Conservation (phyloP, 2,888 invertebrate species). For the Mesoligia furuncula region DNA sequence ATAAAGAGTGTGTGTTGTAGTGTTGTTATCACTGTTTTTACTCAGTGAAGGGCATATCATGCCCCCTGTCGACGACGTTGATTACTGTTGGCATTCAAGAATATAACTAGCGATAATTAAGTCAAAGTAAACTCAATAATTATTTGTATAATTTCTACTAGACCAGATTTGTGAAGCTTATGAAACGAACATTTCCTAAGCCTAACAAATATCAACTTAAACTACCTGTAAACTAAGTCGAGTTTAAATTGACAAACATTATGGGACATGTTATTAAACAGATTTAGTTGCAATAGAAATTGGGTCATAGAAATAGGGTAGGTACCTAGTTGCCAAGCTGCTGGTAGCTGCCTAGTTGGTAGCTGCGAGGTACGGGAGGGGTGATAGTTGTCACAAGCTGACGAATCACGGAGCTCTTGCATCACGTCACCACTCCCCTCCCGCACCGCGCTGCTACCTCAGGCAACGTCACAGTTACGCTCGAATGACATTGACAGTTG, state of each 20-base stretch:
- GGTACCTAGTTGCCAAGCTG: too few species aligned
- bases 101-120: slow-evolving; percentile 5
- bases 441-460: too few species aligned
- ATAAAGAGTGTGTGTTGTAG: too few species aligned
- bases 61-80: slow-evolving; percentile 16
- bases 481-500: neutral
- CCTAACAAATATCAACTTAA: neutral
- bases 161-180: neutral
- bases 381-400: too few species aligned
- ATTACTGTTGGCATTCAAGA: slow-evolving; percentile 18
- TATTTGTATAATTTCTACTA: neutral
- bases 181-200: neutral
- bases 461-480: too few species aligned
- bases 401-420: too few species aligned
- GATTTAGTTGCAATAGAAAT: slow-evolving; percentile 9
- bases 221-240: neutral
- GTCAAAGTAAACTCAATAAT: neutral
- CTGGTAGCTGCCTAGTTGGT: too few species aligned
- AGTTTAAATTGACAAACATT: slow-evolving; percentile 9
- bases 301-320: neutral
- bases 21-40: slow-evolving; percentile 22
- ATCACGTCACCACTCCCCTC: too few species aligned
- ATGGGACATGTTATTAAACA: neutral
- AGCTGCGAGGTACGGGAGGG: too few species aligned
- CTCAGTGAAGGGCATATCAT: slow-evolving; percentile 41